Percentiles rank a stretch among this genome's conserved stretches.
Evolutionary conservation across 2,888 invertebrate genomes (phyloP).

Genomic region (Druceiella hillmani): DNA sequence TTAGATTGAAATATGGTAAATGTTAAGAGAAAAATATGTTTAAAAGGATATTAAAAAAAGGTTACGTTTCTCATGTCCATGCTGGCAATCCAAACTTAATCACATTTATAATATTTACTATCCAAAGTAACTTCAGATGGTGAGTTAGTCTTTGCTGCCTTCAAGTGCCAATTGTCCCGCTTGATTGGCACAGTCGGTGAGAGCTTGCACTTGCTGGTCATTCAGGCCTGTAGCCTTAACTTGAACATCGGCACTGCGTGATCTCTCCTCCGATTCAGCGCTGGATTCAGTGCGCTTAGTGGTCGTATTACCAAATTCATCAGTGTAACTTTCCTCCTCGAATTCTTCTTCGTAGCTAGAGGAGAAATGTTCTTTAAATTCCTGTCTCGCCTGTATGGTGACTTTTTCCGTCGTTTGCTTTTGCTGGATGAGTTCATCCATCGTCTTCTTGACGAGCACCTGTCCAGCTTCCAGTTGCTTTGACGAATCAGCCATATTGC

Average conservation of each 20-base stretch:
- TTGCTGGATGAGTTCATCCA: slow-evolving; percentile 43
- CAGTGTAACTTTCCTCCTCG: slow-evolving; percentile 46
- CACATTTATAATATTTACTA: too few relatives aligned
- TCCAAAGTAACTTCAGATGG: too few relatives aligned
- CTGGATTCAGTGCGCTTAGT: slow-evolving; percentile 46
- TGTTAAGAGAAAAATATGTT: too few relatives aligned
- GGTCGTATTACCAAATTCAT: slow-evolving; percentile 42
- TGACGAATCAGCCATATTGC: slow-evolving; percentile 16
- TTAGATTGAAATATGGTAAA: too few relatives aligned
- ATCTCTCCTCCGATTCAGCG: slow-evolving; percentile 47
- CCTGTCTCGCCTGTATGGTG: slow-evolving; percentile 45
- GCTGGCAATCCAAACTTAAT: too few relatives aligned
- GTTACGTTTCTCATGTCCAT: too few relatives aligned
- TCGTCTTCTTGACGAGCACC: slow-evolving; percentile 44
- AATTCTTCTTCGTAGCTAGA: slow-evolving; percentile 50
- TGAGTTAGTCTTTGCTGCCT: too few relatives aligned
- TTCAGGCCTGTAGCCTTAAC: slow-evolving; percentile 47
- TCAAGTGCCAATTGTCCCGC: slow-evolving; percentile 49
- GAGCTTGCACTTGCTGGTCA: slow-evolving; percentile 43
- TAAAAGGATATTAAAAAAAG: too few relatives aligned
- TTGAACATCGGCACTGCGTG: slow-evolving; percentile 45
- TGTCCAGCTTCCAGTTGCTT: slow-evolving; percentile 40
- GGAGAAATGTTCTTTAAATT: slow-evolving; percentile 44
- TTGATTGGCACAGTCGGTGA: slow-evolving; percentile 46
- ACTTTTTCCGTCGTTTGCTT: slow-evolving; percentile 41